phyloP scores from a whole-genome alignment of 2,888 invertebrate genomes.

The Tachina fera region DNA sequence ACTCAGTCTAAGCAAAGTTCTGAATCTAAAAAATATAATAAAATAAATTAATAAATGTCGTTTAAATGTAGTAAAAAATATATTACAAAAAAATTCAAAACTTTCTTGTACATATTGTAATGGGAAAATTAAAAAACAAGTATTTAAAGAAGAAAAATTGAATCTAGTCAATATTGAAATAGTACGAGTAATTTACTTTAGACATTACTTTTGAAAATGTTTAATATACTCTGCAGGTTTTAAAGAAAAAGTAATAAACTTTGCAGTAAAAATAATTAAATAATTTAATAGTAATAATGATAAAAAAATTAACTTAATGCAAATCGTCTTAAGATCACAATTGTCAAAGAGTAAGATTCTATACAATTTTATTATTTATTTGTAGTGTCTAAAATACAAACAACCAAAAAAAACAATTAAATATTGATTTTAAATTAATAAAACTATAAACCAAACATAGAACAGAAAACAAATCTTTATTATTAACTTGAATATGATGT shows the following conservation, averaged over 20 bases:
- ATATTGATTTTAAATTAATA: conserved; percentile 58
- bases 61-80: conserved; percentile 66
- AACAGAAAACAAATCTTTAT: conserved; percentile 60
- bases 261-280: conserved; percentile 6
- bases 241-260: neutral
- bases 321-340: conserved; percentile 29
- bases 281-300: neutral
- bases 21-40: conserved; percentile 34
- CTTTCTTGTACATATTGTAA: conserved; percentile 54
- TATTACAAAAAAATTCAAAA: conserved; percentile 35
- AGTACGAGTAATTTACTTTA: conserved; percentile 62
- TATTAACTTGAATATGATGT: conserved; percentile 71
- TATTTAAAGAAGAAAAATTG: conserved; percentile 26
- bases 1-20: neutral
- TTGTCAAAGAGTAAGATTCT: conserved; percentile 13
- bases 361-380: conserved; percentile 57
- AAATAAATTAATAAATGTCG: conserved; percentile 56
- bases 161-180: conserved; percentile 66
- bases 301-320: conserved; percentile 7
- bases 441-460: conserved; percentile 39
- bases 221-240: conserved; percentile 31
- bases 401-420: conserved; percentile 10
- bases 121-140: conserved; percentile 26
- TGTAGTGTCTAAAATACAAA: conserved; percentile 45
- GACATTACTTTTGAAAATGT: conserved; percentile 57